These are phyloP conservation scores for Eurytoma californica DNA, from an alignment of 2,888 invertebrate species.

Conservation along the genomic window DNA sequence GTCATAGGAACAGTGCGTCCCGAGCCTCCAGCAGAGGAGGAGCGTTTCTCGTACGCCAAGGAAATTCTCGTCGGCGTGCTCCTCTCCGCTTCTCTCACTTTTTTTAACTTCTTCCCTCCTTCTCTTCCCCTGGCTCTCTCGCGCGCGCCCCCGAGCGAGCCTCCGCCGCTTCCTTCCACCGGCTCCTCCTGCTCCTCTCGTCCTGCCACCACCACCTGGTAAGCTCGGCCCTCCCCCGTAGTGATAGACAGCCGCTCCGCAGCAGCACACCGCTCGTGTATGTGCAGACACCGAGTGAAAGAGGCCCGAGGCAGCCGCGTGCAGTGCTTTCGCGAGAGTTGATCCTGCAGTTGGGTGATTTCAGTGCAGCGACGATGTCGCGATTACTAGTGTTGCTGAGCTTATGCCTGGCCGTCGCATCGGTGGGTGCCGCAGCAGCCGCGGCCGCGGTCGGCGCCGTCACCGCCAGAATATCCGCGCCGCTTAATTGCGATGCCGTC, in stretches of 20 bases:
- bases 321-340: not conserved
- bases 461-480: not conserved
- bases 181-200: too few species aligned
- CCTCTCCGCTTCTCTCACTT: not conserved
- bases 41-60: not conserved
- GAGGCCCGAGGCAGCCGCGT: not conserved
- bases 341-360: slow-evolving; percentile 5
- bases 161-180: too few species aligned
- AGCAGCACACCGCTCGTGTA: not conserved
- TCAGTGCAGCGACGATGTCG: slow-evolving; percentile 3
- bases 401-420: not conserved
- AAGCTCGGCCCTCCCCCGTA: too few species aligned
- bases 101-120: not conserved
- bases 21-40: slow-evolving; percentile 6
- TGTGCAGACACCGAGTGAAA: not conserved
- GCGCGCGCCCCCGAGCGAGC: not conserved
- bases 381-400: slow-evolving; percentile 14
- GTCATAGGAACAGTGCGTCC: slow-evolving; percentile 13
- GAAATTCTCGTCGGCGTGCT: not conserved
- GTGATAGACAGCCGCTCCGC: too few species aligned
- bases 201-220: too few species aligned
- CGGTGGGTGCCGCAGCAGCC: slow-evolving; percentile 50
- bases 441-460: slow-evolving; percentile 48
- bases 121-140: not conserved
- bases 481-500: slow-evolving; percentile 75